A percentile compares a stretch with the other conserved stretches of the same genome.
These are phyloP conservation scores for Criorhina ranunculi DNA, from an alignment of 2,888 invertebrate species.

Conservation along the genomic window DNA sequence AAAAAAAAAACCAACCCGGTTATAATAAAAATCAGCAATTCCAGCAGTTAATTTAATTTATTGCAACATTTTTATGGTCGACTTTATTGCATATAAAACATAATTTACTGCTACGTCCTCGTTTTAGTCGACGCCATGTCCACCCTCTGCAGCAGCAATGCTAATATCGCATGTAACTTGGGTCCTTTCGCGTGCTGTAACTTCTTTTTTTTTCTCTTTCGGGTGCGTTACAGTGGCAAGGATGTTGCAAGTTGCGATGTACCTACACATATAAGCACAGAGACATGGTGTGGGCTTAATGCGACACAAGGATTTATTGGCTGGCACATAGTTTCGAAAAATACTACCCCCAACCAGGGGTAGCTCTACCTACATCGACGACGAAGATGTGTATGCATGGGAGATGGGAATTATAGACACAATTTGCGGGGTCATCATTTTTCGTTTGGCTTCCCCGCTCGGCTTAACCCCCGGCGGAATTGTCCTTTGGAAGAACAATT, in stretches of 20 bases:
- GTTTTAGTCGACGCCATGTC: constrained; percentile 52
- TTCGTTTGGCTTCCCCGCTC: constrained; percentile 1
- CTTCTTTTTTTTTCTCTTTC: constrained; percentile 37
- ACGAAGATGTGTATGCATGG: constrained; percentile 8
- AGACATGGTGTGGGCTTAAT: constrained; percentile 63
- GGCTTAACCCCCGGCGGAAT: neutral
- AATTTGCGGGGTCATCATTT: constrained; percentile 45
- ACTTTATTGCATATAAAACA: constrained; percentile 85
- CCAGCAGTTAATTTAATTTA: constrained; percentile 85
- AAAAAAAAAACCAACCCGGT: constrained; percentile 63
- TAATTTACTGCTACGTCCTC: constrained; percentile 84
- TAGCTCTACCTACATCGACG: constrained; percentile 20
- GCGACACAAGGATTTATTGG: constrained; percentile 73
- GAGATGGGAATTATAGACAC: constrained; percentile 36
- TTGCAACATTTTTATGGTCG: constrained; percentile 85
- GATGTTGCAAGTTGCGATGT: constrained; percentile 54
- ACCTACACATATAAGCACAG: constrained; percentile 13
- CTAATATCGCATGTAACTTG: constrained; percentile 62
- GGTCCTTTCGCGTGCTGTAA: constrained; percentile 60
- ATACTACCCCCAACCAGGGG: neutral
- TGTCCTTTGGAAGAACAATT: constrained; percentile 24
- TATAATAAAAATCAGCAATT: constrained; percentile 84
- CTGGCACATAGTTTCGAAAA: constrained; percentile 56
- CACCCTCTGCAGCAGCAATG: constrained; percentile 61
- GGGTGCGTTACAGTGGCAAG: constrained; percentile 55